These are phyloP conservation scores for Mythimna lalbum DNA, from an alignment of 2,888 invertebrate genomes.

Conservation along the genomic window DNA sequence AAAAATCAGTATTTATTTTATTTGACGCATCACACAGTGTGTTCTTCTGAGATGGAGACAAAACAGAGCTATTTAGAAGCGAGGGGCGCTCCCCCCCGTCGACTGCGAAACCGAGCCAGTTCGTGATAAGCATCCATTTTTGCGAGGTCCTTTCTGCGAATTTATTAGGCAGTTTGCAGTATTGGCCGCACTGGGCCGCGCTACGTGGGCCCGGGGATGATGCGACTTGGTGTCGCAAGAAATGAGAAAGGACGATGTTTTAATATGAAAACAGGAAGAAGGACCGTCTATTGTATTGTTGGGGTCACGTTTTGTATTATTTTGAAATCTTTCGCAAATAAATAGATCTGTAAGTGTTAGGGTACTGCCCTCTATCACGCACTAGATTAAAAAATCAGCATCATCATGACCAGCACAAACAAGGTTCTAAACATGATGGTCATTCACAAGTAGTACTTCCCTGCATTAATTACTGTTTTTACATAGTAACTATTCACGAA, in stretches of 20 bases:
- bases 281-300: constrained; percentile 1
- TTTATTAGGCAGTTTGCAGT: constrained; percentile 75
- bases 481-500: too few species aligned
- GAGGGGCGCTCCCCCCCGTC: neutral
- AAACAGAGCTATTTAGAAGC: constrained; percentile 72
- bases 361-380: too few species aligned
- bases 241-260: constrained; percentile 5
- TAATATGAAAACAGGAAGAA: constrained; percentile 4
- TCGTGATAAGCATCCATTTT: constrained; percentile 80
- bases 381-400: neutral
- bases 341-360: too few species aligned
- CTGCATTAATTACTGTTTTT: too few species aligned
- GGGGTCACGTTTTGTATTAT: constrained; percentile 6
- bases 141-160: constrained; percentile 68
- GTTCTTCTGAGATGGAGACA: constrained; percentile 57
- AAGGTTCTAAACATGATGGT: neutral
- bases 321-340: neutral
- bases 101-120: constrained; percentile 62
- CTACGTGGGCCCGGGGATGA: constrained; percentile 17
- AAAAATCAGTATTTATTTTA: constrained; percentile 47
- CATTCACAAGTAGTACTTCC: too few species aligned
- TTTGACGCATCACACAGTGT: constrained; percentile 23
- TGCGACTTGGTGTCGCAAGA: constrained; percentile 36
- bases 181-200: constrained; percentile 66
- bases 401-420: neutral